Conservation (phyloP, 2,797 vertebrate genomes). For the Amniataba percoides region DNA sequence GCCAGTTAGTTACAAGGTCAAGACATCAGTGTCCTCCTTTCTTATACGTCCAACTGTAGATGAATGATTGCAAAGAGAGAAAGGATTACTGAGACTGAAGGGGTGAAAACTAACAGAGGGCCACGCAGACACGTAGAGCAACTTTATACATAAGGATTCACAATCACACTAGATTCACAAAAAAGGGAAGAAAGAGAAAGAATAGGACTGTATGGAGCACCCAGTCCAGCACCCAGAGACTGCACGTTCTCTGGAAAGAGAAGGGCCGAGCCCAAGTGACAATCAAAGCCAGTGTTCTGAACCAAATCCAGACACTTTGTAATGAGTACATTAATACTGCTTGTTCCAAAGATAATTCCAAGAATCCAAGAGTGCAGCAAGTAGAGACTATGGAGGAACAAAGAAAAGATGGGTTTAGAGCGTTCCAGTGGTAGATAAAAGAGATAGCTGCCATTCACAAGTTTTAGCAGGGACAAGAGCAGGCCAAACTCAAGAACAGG, state of each 20-base stretch:
- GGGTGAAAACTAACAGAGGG: conserved; percentile 37
- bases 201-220: not conserved
- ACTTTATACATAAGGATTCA: conserved; percentile 18
- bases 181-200: not conserved
- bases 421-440: not conserved
- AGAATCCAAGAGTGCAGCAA: no score
- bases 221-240: not conserved
- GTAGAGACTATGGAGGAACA: no score
- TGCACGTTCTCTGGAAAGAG: not conserved
- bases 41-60: conserved; percentile 19
- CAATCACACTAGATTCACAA: not conserved
- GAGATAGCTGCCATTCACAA: not conserved
- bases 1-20: not conserved
- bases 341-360: not conserved
- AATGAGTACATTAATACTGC: not conserved
- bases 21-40: conserved; percentile 9
- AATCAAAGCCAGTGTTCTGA: not conserved
- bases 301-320: not conserved
- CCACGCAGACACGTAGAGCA: conserved; percentile 14
- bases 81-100: conserved; percentile 27
- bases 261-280: not conserved
- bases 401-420: no score
- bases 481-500: not conserved
- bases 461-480: not conserved
- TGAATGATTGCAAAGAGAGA: conserved; percentile 7